Evolutionary conservation across 2,797 vertebrate genomes (phyloP), one percentile per base, ranked within the genome.

Genomic region (Sebastes cheni): DNA sequence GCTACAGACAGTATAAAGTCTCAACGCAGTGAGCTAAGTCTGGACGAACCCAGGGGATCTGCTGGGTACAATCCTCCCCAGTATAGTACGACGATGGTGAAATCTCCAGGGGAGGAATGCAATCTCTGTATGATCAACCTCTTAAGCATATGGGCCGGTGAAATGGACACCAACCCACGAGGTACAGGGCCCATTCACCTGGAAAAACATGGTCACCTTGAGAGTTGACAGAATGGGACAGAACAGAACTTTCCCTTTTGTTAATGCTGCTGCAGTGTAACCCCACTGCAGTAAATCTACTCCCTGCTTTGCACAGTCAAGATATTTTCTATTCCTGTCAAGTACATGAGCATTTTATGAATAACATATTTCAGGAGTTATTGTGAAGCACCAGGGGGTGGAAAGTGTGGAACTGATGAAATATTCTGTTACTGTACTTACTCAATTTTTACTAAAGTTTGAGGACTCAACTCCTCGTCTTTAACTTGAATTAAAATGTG

Each of bases 131-230:
- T 86, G 77, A 79, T 67, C 75, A 80, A 54, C 77, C 81, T 59
- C 75, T 86, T 72, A 64, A 86, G 81, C 72, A 56, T 79, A 42
- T 23, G 72, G 69, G 52, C 58, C 30, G 64, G 25, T 77, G 85
- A 84, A 85, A 90, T 11, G 73, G 73, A 90, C 72, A 88, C 75
- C 76, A 70, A 25, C 71, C 65, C 67, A 67, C 30, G 25, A 84
- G 79, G 30, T 55, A 22, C 69, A 75, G 72, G 72, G 82, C 79
- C 74, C 74, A 79, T 60, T 86, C 77, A 72, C 61, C 64, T 77
- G 62, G 65, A 81, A 88, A 89, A 88, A 88, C 56, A 70, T 61
- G 64, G 70, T 88, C 79, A 90, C 82, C 77, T 84, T 79, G 73
- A 86, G 72, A 80, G 52, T 27, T 67, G 56, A 87, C 68, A 79